phyloP scores from a whole-genome alignment of 2,113 vertebrate genomes.

The Prinia subflava region DNA sequence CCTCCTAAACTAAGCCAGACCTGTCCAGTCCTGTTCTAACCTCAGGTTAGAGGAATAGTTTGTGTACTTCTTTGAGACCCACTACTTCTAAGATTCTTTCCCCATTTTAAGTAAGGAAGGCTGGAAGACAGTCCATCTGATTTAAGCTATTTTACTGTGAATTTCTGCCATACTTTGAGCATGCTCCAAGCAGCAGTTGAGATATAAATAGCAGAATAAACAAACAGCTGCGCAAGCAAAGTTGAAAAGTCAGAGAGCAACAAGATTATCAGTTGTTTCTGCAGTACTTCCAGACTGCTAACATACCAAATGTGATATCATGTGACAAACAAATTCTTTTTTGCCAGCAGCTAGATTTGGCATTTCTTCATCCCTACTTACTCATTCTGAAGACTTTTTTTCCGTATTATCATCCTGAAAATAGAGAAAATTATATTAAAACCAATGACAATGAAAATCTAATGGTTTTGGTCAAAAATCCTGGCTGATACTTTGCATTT shows the following conservation, averaged over 20 bases:
- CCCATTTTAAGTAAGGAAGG: constrained; percentile 57
- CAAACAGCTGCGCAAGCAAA: constrained; percentile 50
- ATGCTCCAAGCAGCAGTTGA: constrained; percentile 21
- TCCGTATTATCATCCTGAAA: neutral
- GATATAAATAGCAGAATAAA: constrained; percentile 71
- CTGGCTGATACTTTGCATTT: neutral
- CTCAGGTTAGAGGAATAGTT: neutral
- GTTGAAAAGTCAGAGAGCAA: constrained; percentile 58
- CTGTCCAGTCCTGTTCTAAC: neutral
- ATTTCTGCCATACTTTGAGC: constrained; percentile 54
- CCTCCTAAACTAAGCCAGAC: neutral
- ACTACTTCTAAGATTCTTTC: constrained; percentile 23
- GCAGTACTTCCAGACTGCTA: neutral
- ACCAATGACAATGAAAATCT: neutral
- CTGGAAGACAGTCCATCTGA: constrained; percentile 11
- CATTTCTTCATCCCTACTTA: neutral
- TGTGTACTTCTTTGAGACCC: neutral
- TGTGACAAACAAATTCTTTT: neutral
- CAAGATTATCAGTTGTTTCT: neutral
- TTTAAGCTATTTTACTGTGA: constrained; percentile 58
- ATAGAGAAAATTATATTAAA: neutral
- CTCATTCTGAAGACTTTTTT: neutral
- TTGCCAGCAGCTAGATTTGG: neutral
- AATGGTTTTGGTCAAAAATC: neutral
- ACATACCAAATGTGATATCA: neutral